Conservation (phyloP, 2,113 vertebrate species). For the Microcebus ravelobensis region DNA sequence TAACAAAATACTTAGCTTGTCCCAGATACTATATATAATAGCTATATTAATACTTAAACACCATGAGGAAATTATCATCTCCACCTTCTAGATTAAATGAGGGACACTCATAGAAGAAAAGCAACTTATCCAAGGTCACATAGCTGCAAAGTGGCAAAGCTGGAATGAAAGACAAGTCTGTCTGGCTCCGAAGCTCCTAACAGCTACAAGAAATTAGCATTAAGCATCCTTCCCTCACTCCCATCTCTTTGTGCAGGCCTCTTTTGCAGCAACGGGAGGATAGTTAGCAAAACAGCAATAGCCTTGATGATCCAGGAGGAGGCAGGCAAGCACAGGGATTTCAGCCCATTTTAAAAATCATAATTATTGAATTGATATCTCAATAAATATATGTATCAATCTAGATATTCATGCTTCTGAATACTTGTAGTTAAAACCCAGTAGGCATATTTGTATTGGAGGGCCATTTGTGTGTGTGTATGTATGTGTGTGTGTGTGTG, state of each 20-base stretch:
- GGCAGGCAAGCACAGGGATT: conserved; percentile 48
- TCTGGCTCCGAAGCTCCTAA: neutral
- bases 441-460: conserved; percentile 55
- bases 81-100: neutral
- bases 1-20: neutral
- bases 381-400: conserved; percentile 75
- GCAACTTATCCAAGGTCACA: neutral
- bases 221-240: neutral
- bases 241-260: neutral
- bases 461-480: neutral
- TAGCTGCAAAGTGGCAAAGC: neutral
- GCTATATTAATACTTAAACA: neutral
- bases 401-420: conserved; percentile 51
- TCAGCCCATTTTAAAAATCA: neutral
- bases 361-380: conserved; percentile 75
- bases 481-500: too few relatives aligned
- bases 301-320: conserved; percentile 49
- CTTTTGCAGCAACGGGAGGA: neutral
- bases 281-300: conserved; percentile 39
- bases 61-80: neutral
- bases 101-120: neutral
- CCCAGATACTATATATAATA: neutral
- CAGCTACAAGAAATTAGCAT: neutral
- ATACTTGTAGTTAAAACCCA: conserved; percentile 76
- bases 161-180: neutral